These are phyloP conservation scores for Chloroceryle amazona DNA, from an alignment of 2,797 vertebrate species.

Conservation along the genomic window DNA sequence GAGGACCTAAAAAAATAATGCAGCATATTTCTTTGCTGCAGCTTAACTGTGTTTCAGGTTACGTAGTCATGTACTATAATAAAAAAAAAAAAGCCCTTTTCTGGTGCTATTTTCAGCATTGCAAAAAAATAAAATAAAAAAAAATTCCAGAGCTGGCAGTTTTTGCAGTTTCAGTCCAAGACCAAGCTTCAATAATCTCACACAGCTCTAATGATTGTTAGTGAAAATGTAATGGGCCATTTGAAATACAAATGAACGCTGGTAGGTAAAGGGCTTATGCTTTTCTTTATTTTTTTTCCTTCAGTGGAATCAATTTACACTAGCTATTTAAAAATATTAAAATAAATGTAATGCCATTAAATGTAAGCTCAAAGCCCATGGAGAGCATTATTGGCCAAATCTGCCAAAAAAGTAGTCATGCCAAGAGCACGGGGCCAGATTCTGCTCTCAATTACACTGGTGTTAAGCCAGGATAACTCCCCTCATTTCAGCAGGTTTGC, in stretches of 20 bases:
- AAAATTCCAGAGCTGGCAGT: slow-evolving; percentile 9
- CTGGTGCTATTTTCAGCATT: not conserved
- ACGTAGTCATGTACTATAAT: not conserved
- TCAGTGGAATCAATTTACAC: slow-evolving; percentile 70
- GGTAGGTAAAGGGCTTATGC: slow-evolving; percentile 49
- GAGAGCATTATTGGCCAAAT: slow-evolving; percentile 65
- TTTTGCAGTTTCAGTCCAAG: slow-evolving; percentile 48
- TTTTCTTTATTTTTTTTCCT: not conserved
- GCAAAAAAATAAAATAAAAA: not conserved
- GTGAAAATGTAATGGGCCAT: slow-evolving; percentile 74
- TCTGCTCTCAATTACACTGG: slow-evolving; percentile 25
- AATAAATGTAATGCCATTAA: slow-evolving; percentile 74
- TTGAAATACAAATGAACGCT: slow-evolving; percentile 72
- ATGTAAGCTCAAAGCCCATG: slow-evolving; percentile 51
- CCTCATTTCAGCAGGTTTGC: slow-evolving; percentile 21
- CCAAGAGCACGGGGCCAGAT: slow-evolving; percentile 28
- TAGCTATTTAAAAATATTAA: slow-evolving; percentile 76
- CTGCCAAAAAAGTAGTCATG: slow-evolving; percentile 61
- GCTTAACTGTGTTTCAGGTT: not conserved
- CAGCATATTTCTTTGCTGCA: not conserved
- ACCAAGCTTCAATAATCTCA: slow-evolving; percentile 62
- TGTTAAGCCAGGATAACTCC: slow-evolving; percentile 64
- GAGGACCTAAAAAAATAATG: not conserved
- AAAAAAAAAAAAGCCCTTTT: not conserved
- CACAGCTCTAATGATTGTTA: slow-evolving; percentile 70